Percentiles rank a stretch among this genome's conserved stretches.
phyloP scores from a whole-genome alignment of 2,888 invertebrate species.

The Thecophora atra region DNA sequence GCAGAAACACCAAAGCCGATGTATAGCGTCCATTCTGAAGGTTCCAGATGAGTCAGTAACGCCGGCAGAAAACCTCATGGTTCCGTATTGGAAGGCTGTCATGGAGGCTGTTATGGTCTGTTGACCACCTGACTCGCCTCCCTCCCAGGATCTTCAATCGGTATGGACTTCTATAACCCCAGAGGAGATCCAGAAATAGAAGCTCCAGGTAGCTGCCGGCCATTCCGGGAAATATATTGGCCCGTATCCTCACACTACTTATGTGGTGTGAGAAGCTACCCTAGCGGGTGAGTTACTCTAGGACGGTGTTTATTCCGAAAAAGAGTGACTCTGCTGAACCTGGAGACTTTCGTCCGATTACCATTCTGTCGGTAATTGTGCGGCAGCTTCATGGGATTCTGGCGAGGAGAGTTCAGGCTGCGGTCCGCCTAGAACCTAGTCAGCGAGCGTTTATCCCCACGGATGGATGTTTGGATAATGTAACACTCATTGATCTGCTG shows the following conservation, averaged over 20 bases:
- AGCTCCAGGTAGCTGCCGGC: background rate
- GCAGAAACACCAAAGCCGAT: background rate
- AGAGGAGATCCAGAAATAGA: background rate
- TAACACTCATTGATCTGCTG: background rate
- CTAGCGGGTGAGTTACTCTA: background rate
- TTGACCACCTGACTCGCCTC: background rate
- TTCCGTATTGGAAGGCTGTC: constrained; percentile 2
- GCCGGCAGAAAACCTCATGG: constrained; percentile 5
- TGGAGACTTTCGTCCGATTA: constrained; percentile 21
- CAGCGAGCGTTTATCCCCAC: constrained; percentile 5
- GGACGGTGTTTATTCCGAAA: constrained; percentile 13
- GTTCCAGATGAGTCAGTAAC: background rate
- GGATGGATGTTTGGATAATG: constrained; percentile 18
- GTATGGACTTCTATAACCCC: background rate
- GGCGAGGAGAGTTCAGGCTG: background rate
- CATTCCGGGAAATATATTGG: background rate
- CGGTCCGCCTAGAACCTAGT: background rate
- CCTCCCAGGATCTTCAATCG: background rate
- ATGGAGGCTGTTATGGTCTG: background rate
- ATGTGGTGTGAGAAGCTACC: constrained; percentile 20
- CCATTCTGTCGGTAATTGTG: constrained; percentile 10
- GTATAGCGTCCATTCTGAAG: background rate
- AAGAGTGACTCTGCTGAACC: constrained; percentile 9
- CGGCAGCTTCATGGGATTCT: constrained; percentile 1
- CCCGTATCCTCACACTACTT: background rate